Base-by-base conservation (phyloP, 2,113 vertebrate species). In the Shinisaurus crocodilurus region DNA sequence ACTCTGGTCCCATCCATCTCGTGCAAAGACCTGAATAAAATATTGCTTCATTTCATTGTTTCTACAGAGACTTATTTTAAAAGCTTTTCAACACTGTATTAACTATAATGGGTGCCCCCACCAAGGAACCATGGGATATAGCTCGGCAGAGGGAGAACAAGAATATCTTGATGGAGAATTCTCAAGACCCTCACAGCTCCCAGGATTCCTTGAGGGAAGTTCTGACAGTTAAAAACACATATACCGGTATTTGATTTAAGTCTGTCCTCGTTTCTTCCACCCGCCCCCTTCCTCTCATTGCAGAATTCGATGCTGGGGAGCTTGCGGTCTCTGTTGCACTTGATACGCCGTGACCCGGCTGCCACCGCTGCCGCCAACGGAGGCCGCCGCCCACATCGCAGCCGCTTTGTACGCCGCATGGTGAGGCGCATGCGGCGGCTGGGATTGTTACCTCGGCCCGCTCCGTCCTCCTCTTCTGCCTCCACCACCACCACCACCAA, bases 291-390 rank as follows among this genome's bases (percentile, higher is more conserved):
- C 6, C 3, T 74, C 27, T 87, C 76, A 0, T 77, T 72, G 80
- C 88, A 99, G 98, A 96, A 97, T 37, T 98, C 98, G 0, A 96
- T 98, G 57, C 97, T 99, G 18, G 98, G 98, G 88, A 97, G 96
- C 67, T 96, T 99, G 88, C 97, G 98, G 82, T 98, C 98, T 50
- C 97, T 99, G 45, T 97, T 99, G 1, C 98, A 98, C 93, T 97
- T 98, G 37, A 96, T 99, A 60, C 97, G 98, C 23, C 98, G 98
- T 84, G 98, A 98, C 57, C 97, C 97, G 0, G 96, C 95, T 85
- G 96, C 72, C 6, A 91, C 92, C 93, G 88, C 29, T 95, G 96
- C 54, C 34, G 97, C 82, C 97, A 32, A 1, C 0, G 48, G 98
- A 1, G 3, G 5, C 67, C 94, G 97, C 12, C 98, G 97, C 54